A percentile compares a stretch with the other conserved stretches of the same genome.
Evolutionary conservation across 2,113 vertebrate species (phyloP).

Genomic region (Thamnophis sirtalis): DNA sequence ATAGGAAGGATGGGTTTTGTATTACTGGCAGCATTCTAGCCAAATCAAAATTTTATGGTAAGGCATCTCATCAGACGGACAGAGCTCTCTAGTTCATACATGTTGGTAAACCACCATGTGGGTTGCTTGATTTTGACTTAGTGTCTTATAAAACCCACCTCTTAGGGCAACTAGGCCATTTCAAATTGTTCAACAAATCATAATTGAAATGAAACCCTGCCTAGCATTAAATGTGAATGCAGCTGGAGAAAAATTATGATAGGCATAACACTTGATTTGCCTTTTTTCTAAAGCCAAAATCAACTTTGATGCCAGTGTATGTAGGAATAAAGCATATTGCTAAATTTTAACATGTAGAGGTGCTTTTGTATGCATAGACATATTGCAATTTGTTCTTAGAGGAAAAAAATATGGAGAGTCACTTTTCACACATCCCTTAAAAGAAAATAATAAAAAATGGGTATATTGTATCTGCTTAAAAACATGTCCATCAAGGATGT

Average conservation of each 20-base stretch:
- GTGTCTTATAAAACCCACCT: not conserved
- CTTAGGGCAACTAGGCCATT: not conserved
- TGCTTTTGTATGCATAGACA: not conserved
- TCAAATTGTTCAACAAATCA: not conserved
- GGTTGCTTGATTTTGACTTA: not conserved
- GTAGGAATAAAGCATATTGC: not conserved
- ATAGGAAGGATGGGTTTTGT: constrained; percentile 91
- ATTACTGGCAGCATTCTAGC: constrained; percentile 90
- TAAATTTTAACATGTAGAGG: not conserved
- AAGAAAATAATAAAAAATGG: not conserved
- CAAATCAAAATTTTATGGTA: constrained; percentile 95
- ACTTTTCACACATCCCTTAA: too few species aligned
- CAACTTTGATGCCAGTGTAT: not conserved
- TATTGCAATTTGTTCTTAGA: not conserved
- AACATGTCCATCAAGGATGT: not conserved
- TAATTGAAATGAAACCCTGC: not conserved
- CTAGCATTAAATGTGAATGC: not conserved
- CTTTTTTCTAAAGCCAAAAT: not conserved
- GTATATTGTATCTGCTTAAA: not conserved
- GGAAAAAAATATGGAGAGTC: not conserved
- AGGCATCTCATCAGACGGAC: constrained; percentile 6
- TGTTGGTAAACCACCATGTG: not conserved
- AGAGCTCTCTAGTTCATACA: not conserved
- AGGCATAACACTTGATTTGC: not conserved
- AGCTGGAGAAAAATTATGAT: not conserved